phyloP scores from a whole-genome alignment of 2,797 vertebrate species.

The Percopsis omiscomaycus region DNA sequence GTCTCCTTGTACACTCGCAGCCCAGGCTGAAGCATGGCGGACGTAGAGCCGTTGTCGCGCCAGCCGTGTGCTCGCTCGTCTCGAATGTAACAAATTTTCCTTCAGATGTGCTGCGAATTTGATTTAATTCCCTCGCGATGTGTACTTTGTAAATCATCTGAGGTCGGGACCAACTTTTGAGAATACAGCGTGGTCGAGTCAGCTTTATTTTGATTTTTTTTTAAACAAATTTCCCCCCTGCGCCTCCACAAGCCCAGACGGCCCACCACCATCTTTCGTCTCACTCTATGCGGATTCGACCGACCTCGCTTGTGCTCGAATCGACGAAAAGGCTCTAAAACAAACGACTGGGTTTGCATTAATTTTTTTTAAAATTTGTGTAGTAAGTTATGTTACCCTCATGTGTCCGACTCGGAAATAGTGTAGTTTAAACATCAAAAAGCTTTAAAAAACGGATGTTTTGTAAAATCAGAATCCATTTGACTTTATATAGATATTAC shows the following conservation, averaged over 20 bases:
- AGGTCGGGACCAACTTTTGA: neutral
- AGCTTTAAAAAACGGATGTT: too few species aligned
- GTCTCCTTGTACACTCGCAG: constrained; percentile 61
- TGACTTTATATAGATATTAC: too few species aligned
- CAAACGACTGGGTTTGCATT: too few species aligned
- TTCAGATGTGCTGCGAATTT: neutral
- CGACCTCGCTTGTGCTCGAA: neutral
- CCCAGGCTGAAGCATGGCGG: constrained; percentile 78
- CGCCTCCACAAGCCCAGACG: constrained; percentile 39
- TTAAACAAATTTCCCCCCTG: constrained; percentile 30
- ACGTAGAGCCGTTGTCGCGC: constrained; percentile 76
- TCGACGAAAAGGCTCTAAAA: neutral
- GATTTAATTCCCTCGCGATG: neutral
- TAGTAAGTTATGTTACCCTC: too few species aligned
- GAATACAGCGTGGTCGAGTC: neutral
- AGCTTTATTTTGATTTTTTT: neutral
- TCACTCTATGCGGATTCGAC: neutral
- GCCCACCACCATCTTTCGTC: constrained; percentile 8
- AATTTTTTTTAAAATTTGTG: too few species aligned
- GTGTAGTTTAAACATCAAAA: too few species aligned
- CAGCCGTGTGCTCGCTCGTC: constrained; percentile 53
- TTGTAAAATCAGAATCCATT: too few species aligned
- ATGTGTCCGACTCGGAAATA: too few species aligned
- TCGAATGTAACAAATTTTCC: constrained; percentile 58
- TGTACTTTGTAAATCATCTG: too few species aligned